Percentiles rank a stretch among this genome's conserved stretches.
These are phyloP conservation scores for Caerostris extrusa DNA, from an alignment of 1,140 invertebrate genomes.

Conservation along the genomic window DNA sequence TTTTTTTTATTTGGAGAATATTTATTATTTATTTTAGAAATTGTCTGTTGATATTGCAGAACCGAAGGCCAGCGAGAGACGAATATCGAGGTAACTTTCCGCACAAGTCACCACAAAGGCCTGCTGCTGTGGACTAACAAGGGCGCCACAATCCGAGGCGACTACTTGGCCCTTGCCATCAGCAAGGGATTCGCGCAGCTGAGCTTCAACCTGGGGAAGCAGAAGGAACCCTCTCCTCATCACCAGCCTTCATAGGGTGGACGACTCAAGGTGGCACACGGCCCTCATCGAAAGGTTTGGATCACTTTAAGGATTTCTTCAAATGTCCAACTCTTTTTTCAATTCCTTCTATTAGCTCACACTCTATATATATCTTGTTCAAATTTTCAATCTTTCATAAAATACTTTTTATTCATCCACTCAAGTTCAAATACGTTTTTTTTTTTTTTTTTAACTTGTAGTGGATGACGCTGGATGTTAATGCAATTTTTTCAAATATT, in stretches of 20 bases:
- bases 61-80: slow-evolving; percentile 85
- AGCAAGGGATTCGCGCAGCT: slow-evolving; percentile 85
- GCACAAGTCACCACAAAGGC: slow-evolving; percentile 86
- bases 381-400: no score
- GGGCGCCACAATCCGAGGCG: slow-evolving; percentile 82
- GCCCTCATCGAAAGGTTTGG: slow-evolving; percentile 68
- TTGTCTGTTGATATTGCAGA: not conserved
- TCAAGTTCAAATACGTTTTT: no score
- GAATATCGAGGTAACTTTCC: slow-evolving; percentile 87
- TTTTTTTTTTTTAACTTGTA: no score
- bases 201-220: slow-evolving; percentile 86
- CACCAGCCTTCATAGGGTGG: slow-evolving; percentile 61
- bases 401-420: no score
- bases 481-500: no score
- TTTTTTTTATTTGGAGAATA: no score
- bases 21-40: not conserved
- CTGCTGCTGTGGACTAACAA: slow-evolving; percentile 87
- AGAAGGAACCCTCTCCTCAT: slow-evolving; percentile 80
- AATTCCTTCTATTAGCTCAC: no score
- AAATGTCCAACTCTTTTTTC: no score
- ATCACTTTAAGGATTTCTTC: no score
- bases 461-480: no score
- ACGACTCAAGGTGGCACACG: slow-evolving; percentile 72
- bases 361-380: no score
- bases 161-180: slow-evolving; percentile 85